Evolutionary conservation across 2,113 vertebrate species (phyloP), one percentile per base, ranked within the genome.

Genomic region (Hippopotamus amphibius): DNA sequence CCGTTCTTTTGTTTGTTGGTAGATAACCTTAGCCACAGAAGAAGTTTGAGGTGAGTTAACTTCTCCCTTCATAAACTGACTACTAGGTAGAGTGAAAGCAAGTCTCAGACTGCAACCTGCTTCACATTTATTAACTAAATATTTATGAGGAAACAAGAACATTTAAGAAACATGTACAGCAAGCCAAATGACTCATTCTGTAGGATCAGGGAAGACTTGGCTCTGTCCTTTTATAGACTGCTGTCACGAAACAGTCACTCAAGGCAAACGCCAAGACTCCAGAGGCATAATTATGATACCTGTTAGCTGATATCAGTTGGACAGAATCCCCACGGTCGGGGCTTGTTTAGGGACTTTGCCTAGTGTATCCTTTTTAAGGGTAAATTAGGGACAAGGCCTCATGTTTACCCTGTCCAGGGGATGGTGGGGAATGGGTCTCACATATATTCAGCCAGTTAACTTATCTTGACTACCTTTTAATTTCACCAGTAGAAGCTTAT

Each of bases 101-200:
- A 66, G 10, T 93, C 87, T 96, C 48, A 43, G 79, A 86, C 7
- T 6, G 30, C 61, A 55, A 33, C 88, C 46, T 72, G 6, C 77
- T 33, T 41, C 37, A 66, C 0, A 19, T 33, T 92, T 85, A 84
- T 17, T 12, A 81, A 63, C 37, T 65, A 46, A 84, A 77, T 85
- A 74, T 66, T 48, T 92, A 57, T 59, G n/a, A 88, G 89, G 33
- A 95, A 93, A 69, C 24, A 83, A 81, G 59, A 80, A 46, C 4
- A 43, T 74, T 79, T 53, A 82, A 77, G 72, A 82, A 41, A 81
- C 37, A 61, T 10, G 48, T 7, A 86, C 6, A 76, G 8, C 19
- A 92, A 68, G 30, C 61, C 63, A 43, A 33, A 22, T 91, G 77
- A 91, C 72, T 88, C 76, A 16, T 77, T 96, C 37, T 77, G 2